Evolutionary conservation across 2,113 vertebrate genomes (phyloP).

Genomic region (Conger conger): DNA sequence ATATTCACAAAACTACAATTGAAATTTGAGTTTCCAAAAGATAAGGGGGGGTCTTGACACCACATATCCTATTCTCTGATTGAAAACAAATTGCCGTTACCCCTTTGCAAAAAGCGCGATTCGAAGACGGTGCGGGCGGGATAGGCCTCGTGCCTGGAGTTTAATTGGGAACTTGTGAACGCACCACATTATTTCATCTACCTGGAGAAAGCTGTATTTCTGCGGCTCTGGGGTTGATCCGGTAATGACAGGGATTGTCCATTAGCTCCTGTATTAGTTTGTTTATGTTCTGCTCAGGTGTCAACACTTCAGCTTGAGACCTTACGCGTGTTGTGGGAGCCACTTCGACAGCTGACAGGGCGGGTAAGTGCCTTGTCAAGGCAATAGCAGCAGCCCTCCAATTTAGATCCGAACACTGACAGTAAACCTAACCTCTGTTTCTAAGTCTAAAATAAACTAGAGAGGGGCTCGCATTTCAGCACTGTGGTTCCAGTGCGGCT

Average conservation of each 20-base stretch:
- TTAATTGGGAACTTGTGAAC: slow-evolving; percentile 37
- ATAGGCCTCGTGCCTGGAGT: slow-evolving; percentile 36
- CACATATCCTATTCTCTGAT: slow-evolving; percentile 56
- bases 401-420: neutral
- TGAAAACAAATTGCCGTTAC: slow-evolving; percentile 68
- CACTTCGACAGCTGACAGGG: neutral
- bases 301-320: neutral
- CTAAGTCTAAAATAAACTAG: slow-evolving; percentile 24
- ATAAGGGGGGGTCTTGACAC: slow-evolving; percentile 50
- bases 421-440: neutral
- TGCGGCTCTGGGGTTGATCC: neutral
- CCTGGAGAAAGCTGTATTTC: slow-evolving; percentile 45
- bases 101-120: slow-evolving; percentile 46
- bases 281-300: slow-evolving; percentile 8
- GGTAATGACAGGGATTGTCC: neutral
- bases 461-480: slow-evolving; percentile 39
- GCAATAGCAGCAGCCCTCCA: neutral
- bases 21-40: slow-evolving; percentile 55
- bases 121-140: slow-evolving; percentile 40
- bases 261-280: neutral
- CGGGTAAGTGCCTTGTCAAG: neutral
- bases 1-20: slow-evolving; percentile 29
- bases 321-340: neutral
- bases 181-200: slow-evolving; percentile 47
- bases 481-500: neutral